phyloP scores from a whole-genome alignment of 2,797 vertebrate species.

The Myripristis jacobus region DNA sequence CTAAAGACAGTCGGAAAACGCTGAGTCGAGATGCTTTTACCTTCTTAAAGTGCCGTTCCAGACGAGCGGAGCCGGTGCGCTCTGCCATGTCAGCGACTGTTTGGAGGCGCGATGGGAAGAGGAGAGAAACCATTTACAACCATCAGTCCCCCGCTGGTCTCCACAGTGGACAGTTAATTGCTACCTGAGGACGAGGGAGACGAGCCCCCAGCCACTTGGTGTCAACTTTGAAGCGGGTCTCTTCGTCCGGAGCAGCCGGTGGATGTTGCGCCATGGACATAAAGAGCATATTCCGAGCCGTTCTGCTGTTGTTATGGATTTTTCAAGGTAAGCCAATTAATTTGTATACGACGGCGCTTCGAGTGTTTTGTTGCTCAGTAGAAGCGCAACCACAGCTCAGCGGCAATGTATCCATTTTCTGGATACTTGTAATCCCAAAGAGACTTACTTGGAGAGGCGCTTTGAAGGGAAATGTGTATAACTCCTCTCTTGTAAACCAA shows the following conservation, averaged over 20 bases:
- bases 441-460: too few species aligned
- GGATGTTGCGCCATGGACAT: constrained; percentile 81
- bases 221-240: constrained; percentile 52
- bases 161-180: constrained; percentile 50
- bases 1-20: neutral
- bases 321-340: constrained; percentile 76
- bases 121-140: constrained; percentile 28
- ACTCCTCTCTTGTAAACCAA: too few species aligned
- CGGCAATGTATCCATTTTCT: neutral
- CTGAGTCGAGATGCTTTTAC: neutral
- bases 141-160: constrained; percentile 18
- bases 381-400: neutral
- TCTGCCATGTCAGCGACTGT: constrained; percentile 45
- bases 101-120: constrained; percentile 43
- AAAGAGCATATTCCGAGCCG: constrained; percentile 67
- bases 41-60: neutral
- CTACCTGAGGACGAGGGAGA: constrained; percentile 49
- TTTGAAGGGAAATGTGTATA: too few species aligned
- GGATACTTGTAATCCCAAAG: too few species aligned
- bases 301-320: constrained; percentile 77
- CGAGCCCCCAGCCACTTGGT: neutral
- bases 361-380: neutral
- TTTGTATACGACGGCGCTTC: neutral
- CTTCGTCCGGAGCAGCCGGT: constrained; percentile 52
- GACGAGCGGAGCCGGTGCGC: constrained; percentile 6